These are phyloP conservation scores for Amphipyra berbera DNA, from an alignment of 2,888 invertebrate genomes.

Conservation along the genomic window DNA sequence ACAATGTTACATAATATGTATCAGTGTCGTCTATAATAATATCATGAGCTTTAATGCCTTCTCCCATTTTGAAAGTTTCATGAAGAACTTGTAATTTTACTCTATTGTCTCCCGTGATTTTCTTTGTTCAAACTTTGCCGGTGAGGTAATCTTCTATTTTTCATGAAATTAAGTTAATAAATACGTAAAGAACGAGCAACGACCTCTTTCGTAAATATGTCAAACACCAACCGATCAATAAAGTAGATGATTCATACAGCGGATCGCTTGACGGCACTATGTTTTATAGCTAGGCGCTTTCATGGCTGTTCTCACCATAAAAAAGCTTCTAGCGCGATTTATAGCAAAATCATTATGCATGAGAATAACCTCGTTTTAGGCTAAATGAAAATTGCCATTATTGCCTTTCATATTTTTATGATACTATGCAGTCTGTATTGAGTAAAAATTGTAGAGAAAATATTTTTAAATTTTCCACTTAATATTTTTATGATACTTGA, in stretches of 20 bases:
- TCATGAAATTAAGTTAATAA: constrained; percentile 26
- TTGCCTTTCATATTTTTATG: neutral
- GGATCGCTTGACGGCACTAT: constrained; percentile 14
- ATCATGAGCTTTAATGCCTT: too few species aligned
- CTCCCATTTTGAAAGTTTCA: too few species aligned
- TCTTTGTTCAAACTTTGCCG: neutral
- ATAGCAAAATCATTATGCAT: constrained; percentile 38
- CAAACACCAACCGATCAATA: constrained; percentile 63
- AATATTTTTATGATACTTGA: too few species aligned
- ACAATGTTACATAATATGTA: too few species aligned
- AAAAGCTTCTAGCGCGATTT: constrained; percentile 41
- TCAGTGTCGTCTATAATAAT: too few species aligned
- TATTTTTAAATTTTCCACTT: too few species aligned
- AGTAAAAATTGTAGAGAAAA: too few species aligned
- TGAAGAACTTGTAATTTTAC: too few species aligned
- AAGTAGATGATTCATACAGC: constrained; percentile 52
- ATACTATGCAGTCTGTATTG: too few species aligned
- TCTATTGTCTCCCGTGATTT: too few species aligned
- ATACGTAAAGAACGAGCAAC: constrained; percentile 15
- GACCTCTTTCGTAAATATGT: constrained; percentile 61
- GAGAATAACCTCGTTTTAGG: constrained; percentile 22
- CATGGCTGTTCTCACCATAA: constrained; percentile 39
- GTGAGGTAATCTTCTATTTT: neutral
- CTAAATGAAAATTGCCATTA: constrained; percentile 22
- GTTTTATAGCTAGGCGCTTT: constrained; percentile 31